Evolutionary conservation across 2,113 vertebrate genomes (phyloP).

Genomic region (Halcyon malimbica): DNA sequence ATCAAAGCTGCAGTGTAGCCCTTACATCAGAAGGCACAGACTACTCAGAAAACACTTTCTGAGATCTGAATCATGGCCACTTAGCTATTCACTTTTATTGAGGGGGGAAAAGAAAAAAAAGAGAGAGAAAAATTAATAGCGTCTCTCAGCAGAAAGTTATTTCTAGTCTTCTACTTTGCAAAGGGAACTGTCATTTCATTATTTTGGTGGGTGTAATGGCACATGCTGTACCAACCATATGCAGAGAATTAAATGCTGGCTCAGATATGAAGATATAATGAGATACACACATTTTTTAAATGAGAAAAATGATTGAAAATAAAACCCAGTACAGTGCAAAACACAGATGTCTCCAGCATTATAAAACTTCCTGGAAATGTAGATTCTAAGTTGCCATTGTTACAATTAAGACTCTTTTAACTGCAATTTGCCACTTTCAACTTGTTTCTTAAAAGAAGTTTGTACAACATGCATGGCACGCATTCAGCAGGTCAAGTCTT

Average conservation of each 20-base stretch:
- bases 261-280: conserved; percentile 50
- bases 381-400: background rate
- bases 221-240: conserved; percentile 67
- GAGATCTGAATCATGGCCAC: conserved; percentile 45
- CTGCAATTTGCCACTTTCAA: background rate
- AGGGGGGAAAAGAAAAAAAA: accelerated
- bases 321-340: conserved; percentile 38
- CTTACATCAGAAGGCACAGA: conserved; percentile 9
- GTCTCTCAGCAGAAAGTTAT: conserved; percentile 65
- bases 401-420: background rate
- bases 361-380: conserved; percentile 11
- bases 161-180: conserved; percentile 52
- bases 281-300: conserved; percentile 55
- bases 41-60: conserved; percentile 35
- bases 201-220: conserved; percentile 64
- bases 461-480: background rate
- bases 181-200: conserved; percentile 57
- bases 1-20: conserved; percentile 41
- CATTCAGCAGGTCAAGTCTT: background rate
- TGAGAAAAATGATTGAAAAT: conserved; percentile 67
- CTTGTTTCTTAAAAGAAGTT: background rate
- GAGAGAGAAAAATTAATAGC: conserved; percentile 23
- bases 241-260: conserved; percentile 61
- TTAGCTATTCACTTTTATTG: conserved; percentile 6
- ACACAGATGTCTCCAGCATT: conserved; percentile 43